A percentile compares a stretch with the other conserved stretches of the same genome.
These are phyloP conservation scores for Pelochelys cantorii DNA, from an alignment of 2,797 vertebrate genomes.

Conservation along the genomic window DNA sequence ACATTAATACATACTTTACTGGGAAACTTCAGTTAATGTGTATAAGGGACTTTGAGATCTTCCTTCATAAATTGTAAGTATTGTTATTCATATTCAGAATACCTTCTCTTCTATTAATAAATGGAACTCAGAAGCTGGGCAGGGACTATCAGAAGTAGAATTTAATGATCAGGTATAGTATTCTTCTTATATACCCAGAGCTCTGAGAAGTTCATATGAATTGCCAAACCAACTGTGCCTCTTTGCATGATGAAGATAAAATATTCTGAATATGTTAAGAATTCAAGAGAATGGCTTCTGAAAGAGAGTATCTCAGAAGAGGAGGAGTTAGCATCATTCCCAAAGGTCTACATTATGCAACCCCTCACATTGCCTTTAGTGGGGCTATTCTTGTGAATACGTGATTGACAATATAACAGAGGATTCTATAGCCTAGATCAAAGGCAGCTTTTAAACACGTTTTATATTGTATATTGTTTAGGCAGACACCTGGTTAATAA, in stretches of 20 bases:
- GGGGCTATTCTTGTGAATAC: background rate
- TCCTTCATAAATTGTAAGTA: background rate
- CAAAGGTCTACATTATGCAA: slow-evolving; percentile 32
- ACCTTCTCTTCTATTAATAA: background rate
- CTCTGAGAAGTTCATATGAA: background rate
- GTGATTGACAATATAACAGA: background rate
- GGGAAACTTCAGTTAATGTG: background rate
- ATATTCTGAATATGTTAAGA: slow-evolving; percentile 19
- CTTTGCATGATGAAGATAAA: background rate
- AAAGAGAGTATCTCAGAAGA: background rate
- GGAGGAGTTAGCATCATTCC: background rate
- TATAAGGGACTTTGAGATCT: background rate
- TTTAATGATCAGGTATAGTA: background rate
- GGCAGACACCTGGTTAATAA: background rate
- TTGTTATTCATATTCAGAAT: background rate
- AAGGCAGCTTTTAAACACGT: background rate
- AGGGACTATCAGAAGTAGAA: background rate
- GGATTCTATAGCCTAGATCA: background rate
- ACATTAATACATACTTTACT: background rate
- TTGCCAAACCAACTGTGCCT: background rate
- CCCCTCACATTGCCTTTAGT: slow-evolving; percentile 50
- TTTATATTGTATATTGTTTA: background rate
- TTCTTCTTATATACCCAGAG: background rate
- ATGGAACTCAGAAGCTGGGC: slow-evolving; percentile 2
- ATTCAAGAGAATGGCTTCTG: background rate